A percentile compares a stretch with the other conserved stretches of the same genome.
phyloP scores from a whole-genome alignment of 2,888 invertebrate genomes.

The Ferrisia virgata region DNA sequence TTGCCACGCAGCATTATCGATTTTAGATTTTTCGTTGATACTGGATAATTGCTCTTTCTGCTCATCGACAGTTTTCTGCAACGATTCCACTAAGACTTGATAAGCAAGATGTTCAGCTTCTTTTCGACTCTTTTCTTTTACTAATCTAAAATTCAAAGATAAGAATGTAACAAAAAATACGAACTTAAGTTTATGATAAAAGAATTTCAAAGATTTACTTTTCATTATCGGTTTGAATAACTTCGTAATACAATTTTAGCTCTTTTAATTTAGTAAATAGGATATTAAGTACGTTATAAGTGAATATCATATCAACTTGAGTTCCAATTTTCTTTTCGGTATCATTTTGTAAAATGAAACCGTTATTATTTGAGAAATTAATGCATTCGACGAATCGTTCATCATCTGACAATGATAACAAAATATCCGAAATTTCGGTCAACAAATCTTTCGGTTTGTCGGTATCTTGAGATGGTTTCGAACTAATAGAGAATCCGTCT shows the following conservation, averaged over 20 bases:
- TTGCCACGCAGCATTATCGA: not conserved
- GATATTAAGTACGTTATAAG: slow-evolving; percentile 37
- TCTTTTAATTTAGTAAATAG: slow-evolving; percentile 29
- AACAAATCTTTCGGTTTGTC: slow-evolving; percentile 39
- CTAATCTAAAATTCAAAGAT: not conserved
- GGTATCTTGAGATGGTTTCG: not conserved
- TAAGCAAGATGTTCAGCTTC: slow-evolving; percentile 40
- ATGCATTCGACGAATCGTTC: slow-evolving; percentile 37
- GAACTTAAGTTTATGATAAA: not conserved
- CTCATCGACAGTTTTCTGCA: slow-evolving; percentile 35
- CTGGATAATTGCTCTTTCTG: not conserved
- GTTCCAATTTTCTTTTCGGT: not conserved
- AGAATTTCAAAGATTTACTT: not conserved
- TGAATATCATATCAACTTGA: slow-evolving; percentile 38
- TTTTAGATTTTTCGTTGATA: not conserved
- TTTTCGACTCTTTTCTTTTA: slow-evolving; percentile 5
- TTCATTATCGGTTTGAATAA: slow-evolving; percentile 21
- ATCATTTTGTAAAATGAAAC: slow-evolving; percentile 1
- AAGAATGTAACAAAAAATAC: not conserved
- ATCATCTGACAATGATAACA: slow-evolving; percentile 33
- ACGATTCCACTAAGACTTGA: slow-evolving; percentile 31
- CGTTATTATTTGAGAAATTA: slow-evolving; percentile 37
- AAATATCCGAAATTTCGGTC: slow-evolving; percentile 34
- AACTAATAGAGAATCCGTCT: not conserved
- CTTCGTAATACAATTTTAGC: slow-evolving; percentile 32